phyloP scores from a whole-genome alignment of 2,888 invertebrate genomes.

The Zeuzera pyrina region DNA sequence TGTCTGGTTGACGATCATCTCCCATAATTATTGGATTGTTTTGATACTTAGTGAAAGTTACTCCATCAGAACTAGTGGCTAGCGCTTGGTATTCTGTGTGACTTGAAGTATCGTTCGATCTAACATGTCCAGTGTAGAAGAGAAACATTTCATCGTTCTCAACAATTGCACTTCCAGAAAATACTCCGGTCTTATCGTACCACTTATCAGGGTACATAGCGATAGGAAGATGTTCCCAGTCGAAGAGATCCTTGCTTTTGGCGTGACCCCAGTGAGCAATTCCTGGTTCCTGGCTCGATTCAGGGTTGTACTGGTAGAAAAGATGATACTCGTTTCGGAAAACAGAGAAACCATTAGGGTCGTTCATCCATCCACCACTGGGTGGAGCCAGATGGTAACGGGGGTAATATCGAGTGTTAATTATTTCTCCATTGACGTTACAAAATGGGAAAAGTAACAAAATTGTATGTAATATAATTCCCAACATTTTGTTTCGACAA shows the following conservation, averaged over 20 bases:
- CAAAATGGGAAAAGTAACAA: too few species aligned
- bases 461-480: too few species aligned
- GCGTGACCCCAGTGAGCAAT: conserved; percentile 42
- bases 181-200: conserved; percentile 20
- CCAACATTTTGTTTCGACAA: too few species aligned
- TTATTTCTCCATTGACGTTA: neutral
- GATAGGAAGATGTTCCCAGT: conserved; percentile 33
- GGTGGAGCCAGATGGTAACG: conserved; percentile 16
- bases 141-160: conserved; percentile 21
- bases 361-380: conserved; percentile 43
- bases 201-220: conserved; percentile 26
- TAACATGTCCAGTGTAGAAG: conserved; percentile 20
- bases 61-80: conserved; percentile 18
- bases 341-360: conserved; percentile 40
- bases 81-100: conserved; percentile 15
- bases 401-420: conserved; percentile 9
- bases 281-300: conserved; percentile 13
- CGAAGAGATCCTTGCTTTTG: conserved; percentile 28
- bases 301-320: conserved; percentile 36
- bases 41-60: conserved; percentile 22
- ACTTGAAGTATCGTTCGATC: conserved; percentile 15
- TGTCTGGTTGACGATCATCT: conserved; percentile 17
- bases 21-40: conserved; percentile 15
- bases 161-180: conserved; percentile 27
- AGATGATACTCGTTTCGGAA: conserved; percentile 32